A percentile compares a stretch with the other conserved stretches of the same genome.
Conservation (phyloP, 1,140 invertebrate species). For the Vanessa tameamea region DNA sequence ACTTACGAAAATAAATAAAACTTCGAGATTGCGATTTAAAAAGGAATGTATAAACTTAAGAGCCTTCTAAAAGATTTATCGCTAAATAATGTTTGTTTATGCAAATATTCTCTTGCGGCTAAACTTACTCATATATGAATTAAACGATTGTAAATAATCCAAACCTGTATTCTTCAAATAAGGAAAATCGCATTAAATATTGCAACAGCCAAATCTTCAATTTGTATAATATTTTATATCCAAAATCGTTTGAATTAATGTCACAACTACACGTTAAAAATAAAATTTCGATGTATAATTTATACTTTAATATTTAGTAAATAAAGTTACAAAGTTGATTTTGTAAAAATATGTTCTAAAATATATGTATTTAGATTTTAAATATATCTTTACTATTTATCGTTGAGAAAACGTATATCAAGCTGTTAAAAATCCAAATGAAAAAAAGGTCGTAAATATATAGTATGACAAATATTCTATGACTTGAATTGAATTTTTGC, state of each 20-base stretch:
- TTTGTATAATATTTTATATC: background rate
- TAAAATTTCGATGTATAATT: no score
- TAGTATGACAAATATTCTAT: no score
- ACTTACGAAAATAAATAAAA: no score
- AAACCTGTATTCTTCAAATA: conserved; percentile 30
- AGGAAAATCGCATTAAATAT: conserved; percentile 9
- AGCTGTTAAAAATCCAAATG: no score
- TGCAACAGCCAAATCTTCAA: background rate
- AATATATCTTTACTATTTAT: no score
- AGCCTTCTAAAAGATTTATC: background rate
- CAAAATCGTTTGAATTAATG: background rate
- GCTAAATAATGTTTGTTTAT: background rate
- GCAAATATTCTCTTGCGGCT: conserved; percentile 10
- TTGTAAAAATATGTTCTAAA: no score
- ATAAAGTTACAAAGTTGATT: no score
- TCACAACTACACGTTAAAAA: no score
- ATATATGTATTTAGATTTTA: no score
- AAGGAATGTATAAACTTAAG: background rate
- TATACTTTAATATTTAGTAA: background rate
- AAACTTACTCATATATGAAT: conserved; percentile 26
- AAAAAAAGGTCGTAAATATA: no score
- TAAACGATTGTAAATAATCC: conserved; percentile 17
- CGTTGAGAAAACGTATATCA: no score
- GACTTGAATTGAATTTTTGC: no score
- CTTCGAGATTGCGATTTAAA: background rate